Evolutionary conservation across 2,888 invertebrate genomes (phyloP).

Genomic region (Apodemia zela): DNA sequence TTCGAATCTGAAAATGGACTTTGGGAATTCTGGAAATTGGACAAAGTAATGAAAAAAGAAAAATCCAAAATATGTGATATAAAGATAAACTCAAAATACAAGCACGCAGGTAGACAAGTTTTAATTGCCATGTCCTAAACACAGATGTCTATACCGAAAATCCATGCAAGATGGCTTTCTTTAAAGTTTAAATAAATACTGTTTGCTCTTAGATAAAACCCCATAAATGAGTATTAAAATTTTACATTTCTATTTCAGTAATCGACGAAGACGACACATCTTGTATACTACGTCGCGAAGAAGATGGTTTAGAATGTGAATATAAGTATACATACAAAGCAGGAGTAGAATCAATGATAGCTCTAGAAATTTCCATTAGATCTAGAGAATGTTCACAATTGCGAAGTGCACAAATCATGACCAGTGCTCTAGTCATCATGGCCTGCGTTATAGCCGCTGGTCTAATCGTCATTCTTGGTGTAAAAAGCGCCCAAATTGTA

Average conservation of each 20-base stretch:
- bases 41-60: too few relatives aligned
- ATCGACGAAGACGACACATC: constrained; percentile 42
- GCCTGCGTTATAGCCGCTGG: constrained; percentile 69
- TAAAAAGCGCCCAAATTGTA: constrained; percentile 62
- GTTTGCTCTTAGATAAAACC: too few relatives aligned
- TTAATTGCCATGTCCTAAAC: too few relatives aligned
- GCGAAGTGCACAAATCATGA: constrained; percentile 57
- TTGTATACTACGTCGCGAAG: constrained; percentile 56
- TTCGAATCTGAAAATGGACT: too few relatives aligned
- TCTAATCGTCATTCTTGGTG: constrained; percentile 55
- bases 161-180: too few relatives aligned
- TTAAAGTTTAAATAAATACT: too few relatives aligned
- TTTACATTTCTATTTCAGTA: constrained; percentile 38
- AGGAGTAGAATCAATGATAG: constrained; percentile 44
- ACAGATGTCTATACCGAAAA: too few relatives aligned
- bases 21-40: too few relatives aligned
- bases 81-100: too few relatives aligned
- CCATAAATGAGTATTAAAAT: too few relatives aligned
- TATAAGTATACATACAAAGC: constrained; percentile 64
- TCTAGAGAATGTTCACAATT: constrained; percentile 57
- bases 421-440: constrained; percentile 58
- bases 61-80: too few relatives aligned
- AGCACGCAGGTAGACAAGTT: too few relatives aligned
- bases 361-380: constrained; percentile 58
- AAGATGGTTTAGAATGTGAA: constrained; percentile 55